Percentiles rank a stretch among this genome's conserved stretches.
Conservation (phyloP, 2,113 vertebrate genomes). For the Eonycteris spelaea region DNA sequence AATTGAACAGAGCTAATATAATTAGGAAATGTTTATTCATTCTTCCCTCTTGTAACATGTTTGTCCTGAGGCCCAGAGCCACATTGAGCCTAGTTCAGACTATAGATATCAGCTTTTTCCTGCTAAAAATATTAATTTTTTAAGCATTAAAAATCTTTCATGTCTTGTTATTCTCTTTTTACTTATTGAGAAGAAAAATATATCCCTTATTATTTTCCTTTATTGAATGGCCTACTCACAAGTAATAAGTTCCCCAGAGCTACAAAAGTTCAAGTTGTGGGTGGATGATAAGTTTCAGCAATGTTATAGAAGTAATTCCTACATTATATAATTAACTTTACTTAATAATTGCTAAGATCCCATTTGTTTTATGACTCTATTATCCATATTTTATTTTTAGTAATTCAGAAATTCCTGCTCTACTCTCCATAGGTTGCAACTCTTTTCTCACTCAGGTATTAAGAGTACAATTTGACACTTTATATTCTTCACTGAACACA, state of each 20-base stretch:
- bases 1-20: background rate
- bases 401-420: background rate
- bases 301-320: background rate
- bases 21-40: background rate
- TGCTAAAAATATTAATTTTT: constrained; percentile 32
- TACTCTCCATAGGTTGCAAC: background rate
- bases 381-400: background rate
- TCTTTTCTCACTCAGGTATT: background rate
- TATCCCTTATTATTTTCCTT: constrained; percentile 48
- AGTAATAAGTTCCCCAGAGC: background rate
- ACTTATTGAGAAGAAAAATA: constrained; percentile 31
- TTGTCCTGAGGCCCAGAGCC: background rate
- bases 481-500: background rate
- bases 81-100: background rate
- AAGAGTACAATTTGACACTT: background rate
- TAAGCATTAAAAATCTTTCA: constrained; percentile 13
- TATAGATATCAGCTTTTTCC: background rate
- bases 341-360: background rate
- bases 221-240: background rate
- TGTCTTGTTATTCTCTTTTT: background rate
- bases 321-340: background rate
- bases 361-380: background rate
- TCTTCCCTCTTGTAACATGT: background rate
- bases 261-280: background rate
- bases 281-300: background rate